phyloP scores from a whole-genome alignment of 2,113 vertebrate genomes.

The Rafetus swinhoei region DNA sequence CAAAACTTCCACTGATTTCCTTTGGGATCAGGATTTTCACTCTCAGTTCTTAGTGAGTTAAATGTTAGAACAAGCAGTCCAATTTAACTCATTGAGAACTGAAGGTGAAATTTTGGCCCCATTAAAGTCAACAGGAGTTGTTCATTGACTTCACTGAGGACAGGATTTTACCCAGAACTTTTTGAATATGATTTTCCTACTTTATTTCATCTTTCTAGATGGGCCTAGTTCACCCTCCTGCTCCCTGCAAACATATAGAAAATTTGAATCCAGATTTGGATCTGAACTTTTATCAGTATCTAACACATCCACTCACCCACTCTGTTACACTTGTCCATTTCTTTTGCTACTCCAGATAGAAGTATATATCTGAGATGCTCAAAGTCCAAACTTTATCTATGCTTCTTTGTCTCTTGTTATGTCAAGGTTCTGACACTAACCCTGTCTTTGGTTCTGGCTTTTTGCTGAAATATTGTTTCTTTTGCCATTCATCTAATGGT shows the following conservation, averaged over 20 bases:
- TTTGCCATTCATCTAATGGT: neutral
- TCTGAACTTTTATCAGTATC: neutral
- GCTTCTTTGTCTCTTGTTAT: neutral
- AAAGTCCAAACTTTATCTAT: neutral
- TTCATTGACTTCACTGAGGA: neutral
- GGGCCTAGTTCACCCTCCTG: neutral
- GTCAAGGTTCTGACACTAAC: neutral
- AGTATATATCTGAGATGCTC: accelerated
- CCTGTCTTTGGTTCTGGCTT: neutral
- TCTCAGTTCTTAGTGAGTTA: neutral
- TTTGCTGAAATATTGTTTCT: neutral
- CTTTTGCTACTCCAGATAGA: neutral
- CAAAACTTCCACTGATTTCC: neutral
- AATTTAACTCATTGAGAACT: neutral
- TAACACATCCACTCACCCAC: neutral
- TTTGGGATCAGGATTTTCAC: neutral
- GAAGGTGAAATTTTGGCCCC: neutral
- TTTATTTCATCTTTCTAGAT: neutral
- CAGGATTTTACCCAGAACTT: neutral
- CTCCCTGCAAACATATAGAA: neutral
- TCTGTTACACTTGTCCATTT: accelerated
- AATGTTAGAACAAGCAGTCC: neutral
- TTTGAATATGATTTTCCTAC: neutral
- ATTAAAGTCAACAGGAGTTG: neutral
- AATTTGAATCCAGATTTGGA: neutral